Conservation (phyloP, 2,113 vertebrate species). For the Syrrhaptes paradoxus region DNA sequence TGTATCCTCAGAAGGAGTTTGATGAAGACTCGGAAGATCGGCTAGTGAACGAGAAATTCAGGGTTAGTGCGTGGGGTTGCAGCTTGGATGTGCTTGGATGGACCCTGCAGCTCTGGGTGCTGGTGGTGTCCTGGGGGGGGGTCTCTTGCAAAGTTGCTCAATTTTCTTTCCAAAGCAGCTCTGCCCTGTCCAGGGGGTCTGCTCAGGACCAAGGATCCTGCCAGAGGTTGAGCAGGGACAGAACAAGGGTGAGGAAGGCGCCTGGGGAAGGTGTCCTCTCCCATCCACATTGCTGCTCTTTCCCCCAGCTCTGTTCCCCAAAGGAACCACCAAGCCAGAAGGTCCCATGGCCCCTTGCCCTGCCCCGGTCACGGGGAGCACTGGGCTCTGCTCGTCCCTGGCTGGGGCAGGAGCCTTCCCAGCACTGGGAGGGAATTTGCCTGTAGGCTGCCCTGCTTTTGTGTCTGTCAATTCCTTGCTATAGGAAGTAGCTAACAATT, state of each 20-base stretch:
- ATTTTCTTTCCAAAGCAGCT: neutral
- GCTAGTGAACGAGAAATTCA: slow-evolving; percentile 93
- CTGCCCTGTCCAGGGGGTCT: neutral
- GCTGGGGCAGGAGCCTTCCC: neutral
- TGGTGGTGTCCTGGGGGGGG: neutral
- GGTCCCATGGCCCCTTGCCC: neutral
- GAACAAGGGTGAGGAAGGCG: neutral
- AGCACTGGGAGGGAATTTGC: neutral
- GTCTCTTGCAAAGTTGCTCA: neutral
- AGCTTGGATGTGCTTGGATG: neutral
- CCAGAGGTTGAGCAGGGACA: neutral
- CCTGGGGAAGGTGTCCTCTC: neutral
- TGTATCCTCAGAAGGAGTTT: slow-evolving; percentile 97
- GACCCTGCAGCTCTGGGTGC: neutral
- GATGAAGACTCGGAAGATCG: slow-evolving; percentile 94
- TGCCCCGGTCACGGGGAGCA: neutral
- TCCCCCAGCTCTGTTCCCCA: neutral
- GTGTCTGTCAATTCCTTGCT: neutral
- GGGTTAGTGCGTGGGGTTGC: slow-evolving; percentile 72
- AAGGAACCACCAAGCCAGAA: neutral
- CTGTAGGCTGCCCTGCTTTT: neutral
- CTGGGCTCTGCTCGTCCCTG: neutral
- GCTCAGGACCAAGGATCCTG: neutral
- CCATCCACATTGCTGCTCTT: accelerated
- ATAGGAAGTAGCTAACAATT: neutral